phyloP scores from a whole-genome alignment of 2,113 vertebrate species.

The Neofelis nebulosa region DNA sequence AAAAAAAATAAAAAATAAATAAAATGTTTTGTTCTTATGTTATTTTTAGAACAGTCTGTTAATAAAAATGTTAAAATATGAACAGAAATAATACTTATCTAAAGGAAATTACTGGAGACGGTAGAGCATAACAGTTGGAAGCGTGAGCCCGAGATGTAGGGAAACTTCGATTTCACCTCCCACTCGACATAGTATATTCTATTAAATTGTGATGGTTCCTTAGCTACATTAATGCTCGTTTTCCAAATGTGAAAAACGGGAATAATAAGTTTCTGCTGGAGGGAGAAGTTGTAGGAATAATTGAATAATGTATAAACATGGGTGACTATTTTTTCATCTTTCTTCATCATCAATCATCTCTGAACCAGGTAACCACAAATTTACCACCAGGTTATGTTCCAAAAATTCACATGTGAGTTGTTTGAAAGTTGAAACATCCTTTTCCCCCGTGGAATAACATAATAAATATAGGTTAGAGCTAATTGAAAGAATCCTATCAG shows the following conservation, averaged over 20 bases:
- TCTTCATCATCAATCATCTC: not conserved
- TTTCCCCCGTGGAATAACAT: not conserved
- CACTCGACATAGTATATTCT: not conserved
- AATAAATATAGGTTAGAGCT: not conserved
- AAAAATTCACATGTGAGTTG: not conserved
- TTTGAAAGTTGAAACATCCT: not conserved
- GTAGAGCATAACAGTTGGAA: not conserved
- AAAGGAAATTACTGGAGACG: not conserved
- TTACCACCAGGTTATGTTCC: not conserved
- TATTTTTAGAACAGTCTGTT: not conserved
- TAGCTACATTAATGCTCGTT: not conserved
- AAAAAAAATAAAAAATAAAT: too few species aligned
- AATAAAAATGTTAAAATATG: slow-evolving; percentile 4
- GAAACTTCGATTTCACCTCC: not conserved
- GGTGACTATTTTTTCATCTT: not conserved
- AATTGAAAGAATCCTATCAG: not conserved
- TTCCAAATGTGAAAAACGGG: not conserved
- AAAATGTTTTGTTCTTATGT: not conserved
- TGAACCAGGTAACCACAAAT: not conserved
- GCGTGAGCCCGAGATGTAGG: not conserved
- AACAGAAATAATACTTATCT: not conserved
- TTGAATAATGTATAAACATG: not conserved
- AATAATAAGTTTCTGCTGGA: not conserved
- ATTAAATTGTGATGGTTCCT: not conserved
- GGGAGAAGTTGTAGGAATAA: not conserved